phyloP scores from a whole-genome alignment of 2,797 vertebrate species.

The Muraenolepis orangiensis region DNA sequence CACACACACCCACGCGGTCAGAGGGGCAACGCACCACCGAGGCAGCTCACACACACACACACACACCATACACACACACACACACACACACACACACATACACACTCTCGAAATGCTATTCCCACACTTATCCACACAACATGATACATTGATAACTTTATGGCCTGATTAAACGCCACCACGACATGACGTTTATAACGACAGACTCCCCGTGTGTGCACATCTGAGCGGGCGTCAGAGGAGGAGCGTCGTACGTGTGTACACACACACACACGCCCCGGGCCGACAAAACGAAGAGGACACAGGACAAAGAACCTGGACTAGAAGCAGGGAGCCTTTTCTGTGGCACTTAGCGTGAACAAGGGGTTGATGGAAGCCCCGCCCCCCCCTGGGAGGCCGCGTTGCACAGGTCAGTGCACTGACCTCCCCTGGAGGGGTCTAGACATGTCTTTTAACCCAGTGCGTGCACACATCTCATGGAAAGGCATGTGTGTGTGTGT shows the following conservation, averaged over 20 bases:
- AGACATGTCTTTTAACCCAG: constrained; percentile 35
- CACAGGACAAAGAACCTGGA: constrained; percentile 29
- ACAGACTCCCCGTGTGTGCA: too few species aligned
- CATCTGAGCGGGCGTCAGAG: too few species aligned
- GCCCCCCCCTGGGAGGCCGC: constrained; percentile 50
- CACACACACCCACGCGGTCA: too few species aligned
- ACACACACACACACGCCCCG: background rate
- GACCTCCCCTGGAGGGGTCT: constrained; percentile 60
- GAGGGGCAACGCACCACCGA: too few species aligned
- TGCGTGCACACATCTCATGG: constrained; percentile 5
- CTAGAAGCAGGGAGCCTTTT: constrained; percentile 29
- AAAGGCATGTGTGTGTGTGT: constrained; percentile 51
- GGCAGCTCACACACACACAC: too few species aligned
- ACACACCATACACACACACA: too few species aligned
- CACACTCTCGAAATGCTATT: too few species aligned
- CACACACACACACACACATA: too few species aligned
- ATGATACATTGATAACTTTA: background rate
- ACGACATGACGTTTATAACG: background rate
- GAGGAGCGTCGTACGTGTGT: too few species aligned
- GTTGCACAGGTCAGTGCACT: constrained; percentile 65
- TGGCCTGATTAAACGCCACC: background rate
- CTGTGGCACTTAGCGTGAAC: constrained; percentile 32
- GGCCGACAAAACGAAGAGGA: background rate
- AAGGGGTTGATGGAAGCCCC: constrained; percentile 34
- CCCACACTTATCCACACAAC: background rate